A percentile compares a stretch with the other conserved stretches of the same genome.
Conservation (phyloP, 2,113 vertebrate species). For the Melospiza georgiana region DNA sequence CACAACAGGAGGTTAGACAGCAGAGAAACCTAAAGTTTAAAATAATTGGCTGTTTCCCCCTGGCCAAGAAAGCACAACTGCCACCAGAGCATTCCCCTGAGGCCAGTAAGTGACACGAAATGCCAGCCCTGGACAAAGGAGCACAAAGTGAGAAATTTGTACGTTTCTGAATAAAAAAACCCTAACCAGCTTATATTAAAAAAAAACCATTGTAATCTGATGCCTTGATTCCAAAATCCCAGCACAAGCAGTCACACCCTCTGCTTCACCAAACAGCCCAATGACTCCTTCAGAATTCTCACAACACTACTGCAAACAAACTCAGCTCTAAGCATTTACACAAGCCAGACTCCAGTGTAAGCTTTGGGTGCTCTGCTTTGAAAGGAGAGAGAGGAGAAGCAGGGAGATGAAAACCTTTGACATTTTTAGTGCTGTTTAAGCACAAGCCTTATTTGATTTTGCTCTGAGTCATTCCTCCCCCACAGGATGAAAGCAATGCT, state of each 20-base stretch:
- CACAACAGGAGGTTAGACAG: background rate
- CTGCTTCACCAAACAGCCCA: background rate
- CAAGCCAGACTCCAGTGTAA: background rate
- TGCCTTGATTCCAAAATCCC: background rate
- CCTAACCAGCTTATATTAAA: background rate
- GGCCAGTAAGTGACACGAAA: background rate
- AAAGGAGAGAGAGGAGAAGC: background rate
- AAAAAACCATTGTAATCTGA: background rate
- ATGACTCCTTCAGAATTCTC: background rate
- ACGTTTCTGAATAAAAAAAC: background rate
- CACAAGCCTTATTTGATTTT: background rate
- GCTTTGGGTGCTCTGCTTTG: background rate
- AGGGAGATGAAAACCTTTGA: background rate
- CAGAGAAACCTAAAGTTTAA: background rate
- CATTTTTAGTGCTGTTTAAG: background rate
- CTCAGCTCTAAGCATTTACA: background rate
- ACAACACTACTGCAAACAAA: background rate
- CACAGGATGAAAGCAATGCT: background rate
- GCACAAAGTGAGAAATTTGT: background rate
- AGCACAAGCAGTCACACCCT: background rate
- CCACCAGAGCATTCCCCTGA: background rate
- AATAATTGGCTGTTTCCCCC: background rate
- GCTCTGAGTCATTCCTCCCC: background rate
- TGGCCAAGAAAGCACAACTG: background rate
- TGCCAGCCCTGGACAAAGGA: background rate